A percentile compares a stretch with the other conserved stretches of the same genome.
Evolutionary conservation across 2,888 invertebrate genomes (phyloP).

Genomic region (Phragmatobia fuliginosa): DNA sequence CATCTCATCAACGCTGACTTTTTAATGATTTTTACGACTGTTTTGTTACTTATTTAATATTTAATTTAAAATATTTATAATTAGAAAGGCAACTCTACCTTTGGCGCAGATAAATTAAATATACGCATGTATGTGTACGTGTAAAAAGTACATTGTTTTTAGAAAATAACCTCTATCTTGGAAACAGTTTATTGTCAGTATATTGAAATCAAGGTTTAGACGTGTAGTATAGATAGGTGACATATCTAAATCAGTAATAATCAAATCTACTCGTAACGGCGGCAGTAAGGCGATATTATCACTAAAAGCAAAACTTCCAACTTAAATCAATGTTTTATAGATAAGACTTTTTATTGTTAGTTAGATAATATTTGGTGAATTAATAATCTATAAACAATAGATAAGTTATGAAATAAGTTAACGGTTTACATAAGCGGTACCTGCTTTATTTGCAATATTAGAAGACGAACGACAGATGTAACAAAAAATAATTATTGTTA

Average conservation of each 20-base stretch:
- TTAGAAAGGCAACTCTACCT: background rate
- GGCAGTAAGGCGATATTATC: background rate
- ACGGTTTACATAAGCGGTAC: background rate
- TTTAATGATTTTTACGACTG: background rate
- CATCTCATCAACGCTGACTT: background rate
- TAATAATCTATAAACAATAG: too few species aligned
- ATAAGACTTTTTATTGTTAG: background rate
- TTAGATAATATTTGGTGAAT: too few species aligned
- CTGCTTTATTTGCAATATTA: background rate
- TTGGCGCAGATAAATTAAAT: background rate
- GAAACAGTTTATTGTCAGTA: background rate
- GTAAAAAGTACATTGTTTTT: background rate
- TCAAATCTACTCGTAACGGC: background rate
- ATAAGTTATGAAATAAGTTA: background rate
- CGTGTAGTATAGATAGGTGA: background rate
- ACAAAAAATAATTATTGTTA: too few species aligned
- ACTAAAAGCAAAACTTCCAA: background rate
- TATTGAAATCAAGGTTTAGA: background rate
- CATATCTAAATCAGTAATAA: background rate
- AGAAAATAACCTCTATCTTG: background rate
- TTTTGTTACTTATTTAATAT: background rate
- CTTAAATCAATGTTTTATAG: background rate
- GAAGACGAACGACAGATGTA: background rate
- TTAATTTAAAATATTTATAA: background rate
- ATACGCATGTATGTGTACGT: too few species aligned